A percentile compares a stretch with the other conserved stretches of the same genome.
Conservation (phyloP, 2,113 vertebrate species). For the Dipodomys spectabilis region DNA sequence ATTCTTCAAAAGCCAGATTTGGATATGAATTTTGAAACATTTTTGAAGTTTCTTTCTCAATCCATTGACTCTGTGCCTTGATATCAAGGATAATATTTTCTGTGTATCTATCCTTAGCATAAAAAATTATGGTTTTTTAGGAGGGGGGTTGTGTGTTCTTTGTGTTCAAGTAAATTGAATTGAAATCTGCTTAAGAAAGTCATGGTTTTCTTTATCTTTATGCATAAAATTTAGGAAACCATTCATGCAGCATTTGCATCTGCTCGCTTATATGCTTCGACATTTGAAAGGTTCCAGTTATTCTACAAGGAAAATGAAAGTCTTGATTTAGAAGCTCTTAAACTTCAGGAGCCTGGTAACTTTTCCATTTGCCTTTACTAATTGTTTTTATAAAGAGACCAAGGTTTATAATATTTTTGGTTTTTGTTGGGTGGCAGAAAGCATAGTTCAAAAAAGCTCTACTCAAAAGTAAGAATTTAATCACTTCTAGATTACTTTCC, state of each 20-base stretch:
- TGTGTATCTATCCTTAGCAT: neutral
- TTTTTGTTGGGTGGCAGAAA: neutral
- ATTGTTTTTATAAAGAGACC: neutral
- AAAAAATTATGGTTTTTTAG: neutral
- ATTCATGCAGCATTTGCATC: constrained; percentile 88
- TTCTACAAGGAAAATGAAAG: constrained; percentile 91
- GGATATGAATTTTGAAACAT: neutral
- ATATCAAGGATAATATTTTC: neutral
- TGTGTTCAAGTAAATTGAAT: neutral
- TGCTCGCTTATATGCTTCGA: constrained; percentile 86
- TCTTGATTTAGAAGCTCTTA: constrained; percentile 88
- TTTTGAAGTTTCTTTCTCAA: neutral
- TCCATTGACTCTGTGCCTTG: neutral
- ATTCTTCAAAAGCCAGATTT: constrained; percentile 7
- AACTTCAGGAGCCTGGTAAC: constrained; percentile 89
- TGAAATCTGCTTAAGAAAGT: constrained; percentile 53
- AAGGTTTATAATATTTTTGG: neutral
- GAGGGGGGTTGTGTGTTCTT: neutral
- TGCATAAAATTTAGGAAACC: constrained; percentile 84
- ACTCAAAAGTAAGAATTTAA: neutral
- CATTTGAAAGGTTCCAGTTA: constrained; percentile 88
- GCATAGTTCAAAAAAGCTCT: neutral
- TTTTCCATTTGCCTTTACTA: constrained; percentile 21
- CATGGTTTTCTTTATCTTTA: neutral
- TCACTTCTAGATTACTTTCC: constrained; percentile 22